These are phyloP conservation scores for Aphelenchoides bicaudatus DNA, from an alignment of 2,888 invertebrate species.

Conservation along the genomic window DNA sequence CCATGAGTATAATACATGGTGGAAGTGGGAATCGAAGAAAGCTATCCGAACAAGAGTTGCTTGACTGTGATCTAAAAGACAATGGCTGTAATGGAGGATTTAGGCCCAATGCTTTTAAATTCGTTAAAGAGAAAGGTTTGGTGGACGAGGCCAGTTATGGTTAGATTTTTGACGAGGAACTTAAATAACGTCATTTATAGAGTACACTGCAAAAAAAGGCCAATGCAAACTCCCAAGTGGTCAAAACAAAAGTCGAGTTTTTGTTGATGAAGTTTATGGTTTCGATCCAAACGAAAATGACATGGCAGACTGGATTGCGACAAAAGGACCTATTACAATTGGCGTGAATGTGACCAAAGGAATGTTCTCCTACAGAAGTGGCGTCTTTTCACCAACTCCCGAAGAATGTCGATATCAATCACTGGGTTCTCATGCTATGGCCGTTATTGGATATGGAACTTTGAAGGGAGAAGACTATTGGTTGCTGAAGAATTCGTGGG, in stretches of 20 bases:
- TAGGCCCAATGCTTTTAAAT: constrained; percentile 30
- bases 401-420: constrained; percentile 39
- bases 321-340: constrained; percentile 47
- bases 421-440: constrained; percentile 48
- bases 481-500: constrained; percentile 54
- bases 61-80: constrained; percentile 47
- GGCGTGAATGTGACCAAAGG: constrained; percentile 49
- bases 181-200: too few species aligned
- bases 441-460: constrained; percentile 48
- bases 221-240: constrained; percentile 23
- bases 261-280: constrained; percentile 22
- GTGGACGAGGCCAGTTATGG: constrained; percentile 38
- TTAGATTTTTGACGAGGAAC: too few species aligned
- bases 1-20: not conserved
- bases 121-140: constrained; percentile 39
- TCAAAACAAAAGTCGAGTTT: constrained; percentile 22
- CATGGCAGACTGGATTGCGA: constrained; percentile 49
- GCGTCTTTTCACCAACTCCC: constrained; percentile 43
- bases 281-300: constrained; percentile 35
- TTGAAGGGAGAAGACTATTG: constrained; percentile 38
- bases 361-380: constrained; percentile 46
- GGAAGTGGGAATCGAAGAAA: constrained; percentile 32
- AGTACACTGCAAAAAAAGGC: constrained; percentile 33
- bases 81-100: constrained; percentile 43
- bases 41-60: constrained; percentile 51